Conservation (phyloP, 2,888 invertebrate genomes). For the Helobdella robusta region DNA sequence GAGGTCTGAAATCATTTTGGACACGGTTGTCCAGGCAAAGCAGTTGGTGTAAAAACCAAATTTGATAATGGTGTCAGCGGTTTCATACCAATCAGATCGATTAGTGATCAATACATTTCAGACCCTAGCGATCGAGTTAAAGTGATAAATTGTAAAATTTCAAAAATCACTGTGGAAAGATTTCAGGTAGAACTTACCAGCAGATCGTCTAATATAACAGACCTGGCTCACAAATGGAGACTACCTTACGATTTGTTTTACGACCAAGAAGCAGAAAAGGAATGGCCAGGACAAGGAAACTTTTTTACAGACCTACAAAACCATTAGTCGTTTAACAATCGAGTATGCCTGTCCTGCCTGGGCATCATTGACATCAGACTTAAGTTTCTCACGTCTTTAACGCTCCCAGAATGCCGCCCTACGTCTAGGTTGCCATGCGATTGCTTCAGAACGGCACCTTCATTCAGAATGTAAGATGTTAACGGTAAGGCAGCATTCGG, state of each 20-base stretch:
- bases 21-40: constrained; percentile 88
- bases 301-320: constrained; percentile 66
- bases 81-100: constrained; percentile 82
- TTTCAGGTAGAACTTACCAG: constrained; percentile 76
- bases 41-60: constrained; percentile 76
- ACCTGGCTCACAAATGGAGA: constrained; percentile 83
- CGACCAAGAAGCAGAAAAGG: constrained; percentile 61
- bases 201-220: constrained; percentile 79
- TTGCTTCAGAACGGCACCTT: too few relatives aligned
- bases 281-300: constrained; percentile 67
- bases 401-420: too few relatives aligned
- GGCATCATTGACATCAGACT: too few relatives aligned
- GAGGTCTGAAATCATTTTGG: constrained; percentile 98
- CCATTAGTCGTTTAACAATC: too few relatives aligned
- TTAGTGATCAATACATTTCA: constrained; percentile 82
- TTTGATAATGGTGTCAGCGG: constrained; percentile 81
- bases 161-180: constrained; percentile 88
- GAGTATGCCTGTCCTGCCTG: too few relatives aligned
- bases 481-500: too few relatives aligned
- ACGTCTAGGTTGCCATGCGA: too few relatives aligned
- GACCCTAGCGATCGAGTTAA: constrained; percentile 86
- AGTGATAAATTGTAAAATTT: constrained; percentile 64
- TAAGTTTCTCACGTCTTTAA: too few relatives aligned
- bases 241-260: constrained; percentile 69
- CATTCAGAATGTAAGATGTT: too few relatives aligned